Percentiles rank a stretch among this genome's conserved stretches.
Evolutionary conservation across 2,797 vertebrate genomes (phyloP).

Genomic region (Sylvia borin): DNA sequence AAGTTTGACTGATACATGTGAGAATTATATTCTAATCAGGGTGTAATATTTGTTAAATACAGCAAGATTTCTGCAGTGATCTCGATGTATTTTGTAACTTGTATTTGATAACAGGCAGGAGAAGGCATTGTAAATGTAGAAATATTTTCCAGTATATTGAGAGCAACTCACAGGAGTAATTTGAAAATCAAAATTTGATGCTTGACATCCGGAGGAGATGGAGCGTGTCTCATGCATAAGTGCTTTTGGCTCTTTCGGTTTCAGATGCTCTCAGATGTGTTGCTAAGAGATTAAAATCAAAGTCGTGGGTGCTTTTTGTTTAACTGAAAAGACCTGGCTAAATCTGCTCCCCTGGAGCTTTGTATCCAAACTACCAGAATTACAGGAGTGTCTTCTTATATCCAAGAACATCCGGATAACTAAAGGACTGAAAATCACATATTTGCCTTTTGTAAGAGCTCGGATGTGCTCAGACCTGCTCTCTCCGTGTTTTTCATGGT

Average conservation of each 20-base stretch:
- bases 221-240: not conserved
- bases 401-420: not conserved
- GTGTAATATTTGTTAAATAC: not conserved
- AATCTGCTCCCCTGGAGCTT: not conserved
- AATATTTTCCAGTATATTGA: not conserved
- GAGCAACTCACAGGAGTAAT: not conserved
- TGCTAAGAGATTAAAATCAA: not conserved
- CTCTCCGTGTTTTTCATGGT: not conserved
- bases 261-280: not conserved
- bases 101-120: not conserved
- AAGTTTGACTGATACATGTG: rapidly evolving
- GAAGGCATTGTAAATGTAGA: not conserved
- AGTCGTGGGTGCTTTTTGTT: not conserved
- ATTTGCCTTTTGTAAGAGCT: not conserved
- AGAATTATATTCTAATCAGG: not conserved
- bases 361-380: not conserved
- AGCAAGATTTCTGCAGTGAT: not conserved
- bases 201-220: not conserved
- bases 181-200: not conserved
- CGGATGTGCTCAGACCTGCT: not conserved
- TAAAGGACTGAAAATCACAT: not conserved
- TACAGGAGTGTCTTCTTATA: not conserved
- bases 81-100: not conserved
- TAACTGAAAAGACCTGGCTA: not conserved
- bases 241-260: not conserved